These are phyloP conservation scores for Poecilia wingei DNA, from an alignment of 2,797 vertebrate genomes.

Conservation along the genomic window DNA sequence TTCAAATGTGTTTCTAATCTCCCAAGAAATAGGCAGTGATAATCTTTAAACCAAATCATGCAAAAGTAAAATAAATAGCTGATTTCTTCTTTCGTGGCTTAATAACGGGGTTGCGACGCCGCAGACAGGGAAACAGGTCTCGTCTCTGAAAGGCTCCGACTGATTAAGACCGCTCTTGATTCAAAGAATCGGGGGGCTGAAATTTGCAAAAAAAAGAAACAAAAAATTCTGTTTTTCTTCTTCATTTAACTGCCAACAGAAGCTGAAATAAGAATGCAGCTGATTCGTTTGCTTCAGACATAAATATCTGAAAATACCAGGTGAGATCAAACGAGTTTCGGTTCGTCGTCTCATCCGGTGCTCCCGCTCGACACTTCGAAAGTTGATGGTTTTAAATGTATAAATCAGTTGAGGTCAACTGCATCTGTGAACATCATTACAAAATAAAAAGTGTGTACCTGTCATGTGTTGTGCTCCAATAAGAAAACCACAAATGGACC, in stretches of 20 bases:
- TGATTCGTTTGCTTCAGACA: neutral
- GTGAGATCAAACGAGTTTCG: neutral
- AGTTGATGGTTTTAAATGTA: neutral
- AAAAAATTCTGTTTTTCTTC: neutral
- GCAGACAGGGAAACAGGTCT: neutral
- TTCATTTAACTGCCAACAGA: neutral
- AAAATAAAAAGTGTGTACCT: no score
- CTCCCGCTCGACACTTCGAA: neutral
- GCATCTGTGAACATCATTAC: neutral
- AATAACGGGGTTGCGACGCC: neutral
- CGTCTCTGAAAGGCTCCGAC: neutral
- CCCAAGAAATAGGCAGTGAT: neutral
- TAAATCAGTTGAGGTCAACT: neutral
- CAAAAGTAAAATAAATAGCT: neutral
- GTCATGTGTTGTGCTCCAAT: neutral
- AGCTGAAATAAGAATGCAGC: neutral
- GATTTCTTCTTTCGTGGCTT: conserved; percentile 1
- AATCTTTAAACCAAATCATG: neutral
- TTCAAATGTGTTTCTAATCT: neutral
- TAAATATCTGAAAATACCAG: neutral
- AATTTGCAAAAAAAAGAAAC: neutral
- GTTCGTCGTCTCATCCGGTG: neutral
- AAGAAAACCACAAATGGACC: neutral
- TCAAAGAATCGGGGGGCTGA: neutral
- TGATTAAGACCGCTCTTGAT: neutral